Evolutionary conservation across 2,113 vertebrate genomes (phyloP).

Genomic region (Euleptes europaea): DNA sequence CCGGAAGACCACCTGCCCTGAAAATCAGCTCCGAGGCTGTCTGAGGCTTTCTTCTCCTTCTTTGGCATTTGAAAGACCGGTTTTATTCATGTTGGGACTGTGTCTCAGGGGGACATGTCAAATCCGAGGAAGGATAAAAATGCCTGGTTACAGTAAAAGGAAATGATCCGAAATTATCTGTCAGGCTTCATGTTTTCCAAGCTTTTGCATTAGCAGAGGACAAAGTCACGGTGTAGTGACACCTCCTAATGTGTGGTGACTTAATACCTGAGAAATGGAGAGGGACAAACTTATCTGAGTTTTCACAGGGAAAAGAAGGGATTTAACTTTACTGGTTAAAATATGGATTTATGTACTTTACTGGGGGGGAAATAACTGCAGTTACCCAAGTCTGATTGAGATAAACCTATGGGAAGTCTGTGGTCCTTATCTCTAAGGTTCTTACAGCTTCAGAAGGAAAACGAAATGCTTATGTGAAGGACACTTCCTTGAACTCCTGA

Average conservation of each 20-base stretch:
- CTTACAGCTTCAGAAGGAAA: conserved; percentile 66
- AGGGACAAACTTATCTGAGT: conserved; percentile 64
- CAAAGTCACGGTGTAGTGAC: conserved; percentile 65
- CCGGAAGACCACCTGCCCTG: conserved; percentile 55
- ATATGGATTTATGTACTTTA: conserved; percentile 46
- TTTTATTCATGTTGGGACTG: conserved; percentile 63
- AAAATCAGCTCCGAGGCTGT: conserved; percentile 36
- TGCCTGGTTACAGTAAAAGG: conserved; percentile 59
- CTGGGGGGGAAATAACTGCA: conserved; percentile 15
- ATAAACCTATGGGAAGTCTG: conserved; percentile 67
- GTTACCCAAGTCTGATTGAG: conserved; percentile 62
- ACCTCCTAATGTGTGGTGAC: conserved; percentile 62
- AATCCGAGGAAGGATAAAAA: conserved; percentile 63
- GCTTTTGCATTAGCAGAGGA: conserved; percentile 64
- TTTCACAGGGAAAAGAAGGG: conserved; percentile 65
- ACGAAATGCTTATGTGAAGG: conserved; percentile 64
- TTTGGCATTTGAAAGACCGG: conserved; percentile 62
- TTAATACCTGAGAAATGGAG: conserved; percentile 65
- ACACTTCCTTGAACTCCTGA: conserved; percentile 61
- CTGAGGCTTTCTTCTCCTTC: conserved; percentile 25
- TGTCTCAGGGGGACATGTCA: conserved; percentile 57
- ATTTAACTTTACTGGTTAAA: conserved; percentile 69
- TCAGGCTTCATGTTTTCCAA: conserved; percentile 57
- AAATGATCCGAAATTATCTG: conserved; percentile 52
- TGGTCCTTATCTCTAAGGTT: conserved; percentile 62